phyloP scores from a whole-genome alignment of 64 coral and sea anemone species.

The Catalaphyllia jardinei region DNA sequence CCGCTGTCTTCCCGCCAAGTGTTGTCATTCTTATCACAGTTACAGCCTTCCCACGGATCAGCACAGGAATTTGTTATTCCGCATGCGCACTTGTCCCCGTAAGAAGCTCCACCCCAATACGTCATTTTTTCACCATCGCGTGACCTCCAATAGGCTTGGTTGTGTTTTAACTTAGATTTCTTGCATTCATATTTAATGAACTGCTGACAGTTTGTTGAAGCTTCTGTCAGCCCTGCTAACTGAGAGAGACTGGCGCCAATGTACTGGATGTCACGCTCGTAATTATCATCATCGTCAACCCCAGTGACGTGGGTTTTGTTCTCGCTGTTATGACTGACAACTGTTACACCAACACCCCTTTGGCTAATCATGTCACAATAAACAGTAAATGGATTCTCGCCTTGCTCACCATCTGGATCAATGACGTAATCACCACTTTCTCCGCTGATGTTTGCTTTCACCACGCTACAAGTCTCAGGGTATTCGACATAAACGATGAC shows the following conservation, averaged over 20 bases:
- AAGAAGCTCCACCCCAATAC: constrained; percentile 35
- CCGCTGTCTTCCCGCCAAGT: constrained; percentile 60
- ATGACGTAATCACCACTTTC: constrained; percentile 37
- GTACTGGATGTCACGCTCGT: constrained; percentile 15
- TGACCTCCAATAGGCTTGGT: constrained; percentile 37
- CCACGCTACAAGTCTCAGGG: constrained; percentile 13
- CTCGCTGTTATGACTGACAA: constrained; percentile 67
- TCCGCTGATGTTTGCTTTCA: neutral
- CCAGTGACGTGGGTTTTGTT: constrained; percentile 1
- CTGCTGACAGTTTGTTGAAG: constrained; percentile 35
- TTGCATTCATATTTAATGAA: constrained; percentile 61
- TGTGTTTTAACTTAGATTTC: neutral
- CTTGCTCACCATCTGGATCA: constrained; percentile 37
- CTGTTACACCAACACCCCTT: constrained; percentile 45
- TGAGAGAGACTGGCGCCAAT: neutral
- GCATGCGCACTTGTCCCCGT: constrained; percentile 20
- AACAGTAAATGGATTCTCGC: constrained; percentile 38
- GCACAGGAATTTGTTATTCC: constrained; percentile 30
- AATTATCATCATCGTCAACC: neutral
- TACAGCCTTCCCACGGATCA: neutral
- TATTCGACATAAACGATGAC: neutral
- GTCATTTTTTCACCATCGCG: constrained; percentile 35
- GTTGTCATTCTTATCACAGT: constrained; percentile 30
- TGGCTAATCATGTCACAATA: constrained; percentile 68
- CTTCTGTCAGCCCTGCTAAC: neutral